phyloP scores from a whole-genome alignment of 2,797 vertebrate genomes.

The Spheniscus humboldti region DNA sequence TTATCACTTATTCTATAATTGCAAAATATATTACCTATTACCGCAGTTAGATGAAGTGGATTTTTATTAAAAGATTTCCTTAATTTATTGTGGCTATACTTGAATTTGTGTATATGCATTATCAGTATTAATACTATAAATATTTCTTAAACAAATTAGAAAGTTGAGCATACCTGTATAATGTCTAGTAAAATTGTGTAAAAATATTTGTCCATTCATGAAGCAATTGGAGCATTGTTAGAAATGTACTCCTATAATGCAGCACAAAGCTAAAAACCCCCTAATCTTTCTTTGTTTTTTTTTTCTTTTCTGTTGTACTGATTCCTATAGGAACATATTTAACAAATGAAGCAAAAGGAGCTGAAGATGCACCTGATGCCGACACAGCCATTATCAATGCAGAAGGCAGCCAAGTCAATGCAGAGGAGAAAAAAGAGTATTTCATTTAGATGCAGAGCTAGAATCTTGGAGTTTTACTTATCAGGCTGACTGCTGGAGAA shows the following conservation, averaged over 20 bases:
- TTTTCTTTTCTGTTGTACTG: conserved; percentile 30
- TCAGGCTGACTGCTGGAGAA: conserved; percentile 81
- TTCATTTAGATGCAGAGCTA: conserved; percentile 93
- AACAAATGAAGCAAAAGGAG: conserved; percentile 99
- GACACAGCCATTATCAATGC: conserved; percentile 99
- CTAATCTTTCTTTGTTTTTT: conserved; percentile 20
- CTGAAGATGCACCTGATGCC: conserved; percentile 98
- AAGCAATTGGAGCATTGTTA: not conserved
- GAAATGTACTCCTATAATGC: not conserved
- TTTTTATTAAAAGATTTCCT: not conserved
- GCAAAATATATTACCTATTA: not conserved
- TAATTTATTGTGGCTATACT: not conserved
- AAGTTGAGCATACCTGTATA: not conserved
- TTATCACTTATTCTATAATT: not conserved
- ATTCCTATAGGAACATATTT: conserved; percentile 90
- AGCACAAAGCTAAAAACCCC: not conserved
- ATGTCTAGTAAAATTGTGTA: not conserved
- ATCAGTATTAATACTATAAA: not conserved
- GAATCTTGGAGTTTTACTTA: conserved; percentile 75
- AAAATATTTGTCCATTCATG: not conserved
- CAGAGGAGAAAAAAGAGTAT: conserved; percentile 99
- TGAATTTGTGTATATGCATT: not conserved
- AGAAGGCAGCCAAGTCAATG: conserved; percentile 97
- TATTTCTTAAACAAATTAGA: not conserved
- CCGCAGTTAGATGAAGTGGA: not conserved